A percentile compares a stretch with the other conserved stretches of the same genome.
Evolutionary conservation across 2,797 vertebrate species (phyloP).

Genomic region (Coendou prehensilis): DNA sequence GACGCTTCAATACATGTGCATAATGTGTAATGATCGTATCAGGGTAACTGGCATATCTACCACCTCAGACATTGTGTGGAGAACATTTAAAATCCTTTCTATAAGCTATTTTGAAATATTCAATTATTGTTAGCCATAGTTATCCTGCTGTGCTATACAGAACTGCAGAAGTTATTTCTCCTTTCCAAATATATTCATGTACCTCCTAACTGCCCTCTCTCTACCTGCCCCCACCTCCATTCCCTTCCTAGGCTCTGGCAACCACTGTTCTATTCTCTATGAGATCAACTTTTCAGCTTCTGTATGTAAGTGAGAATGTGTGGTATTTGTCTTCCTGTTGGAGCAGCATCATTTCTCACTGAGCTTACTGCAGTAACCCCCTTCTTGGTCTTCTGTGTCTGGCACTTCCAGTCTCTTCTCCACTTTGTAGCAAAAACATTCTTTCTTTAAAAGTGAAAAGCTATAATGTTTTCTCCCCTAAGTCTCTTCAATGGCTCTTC

Average conservation of each 20-base stretch:
- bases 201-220: not conserved
- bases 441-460: slow-evolving; percentile 29
- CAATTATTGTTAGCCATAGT: not conserved
- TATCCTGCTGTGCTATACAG: not conserved
- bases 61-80: not conserved
- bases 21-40: not conserved
- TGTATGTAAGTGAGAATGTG: too few relatives aligned
- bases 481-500: not conserved
- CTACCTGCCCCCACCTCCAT: too few relatives aligned
- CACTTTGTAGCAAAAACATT: not conserved
- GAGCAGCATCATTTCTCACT: not conserved
- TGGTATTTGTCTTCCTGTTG: not conserved
- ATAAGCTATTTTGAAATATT: not conserved
- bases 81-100: not conserved
- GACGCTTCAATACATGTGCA: not conserved
- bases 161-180: not conserved
- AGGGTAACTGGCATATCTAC: too few relatives aligned
- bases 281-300: not conserved
- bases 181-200: too few relatives aligned
- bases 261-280: not conserved
- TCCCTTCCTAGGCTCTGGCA: not conserved
- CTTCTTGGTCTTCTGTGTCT: not conserved
- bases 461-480: not conserved
- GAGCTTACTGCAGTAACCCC: not conserved
- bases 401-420: not conserved